Evolutionary conservation across 2,888 invertebrate genomes (phyloP).

Genomic region (Oligia latruncula): DNA sequence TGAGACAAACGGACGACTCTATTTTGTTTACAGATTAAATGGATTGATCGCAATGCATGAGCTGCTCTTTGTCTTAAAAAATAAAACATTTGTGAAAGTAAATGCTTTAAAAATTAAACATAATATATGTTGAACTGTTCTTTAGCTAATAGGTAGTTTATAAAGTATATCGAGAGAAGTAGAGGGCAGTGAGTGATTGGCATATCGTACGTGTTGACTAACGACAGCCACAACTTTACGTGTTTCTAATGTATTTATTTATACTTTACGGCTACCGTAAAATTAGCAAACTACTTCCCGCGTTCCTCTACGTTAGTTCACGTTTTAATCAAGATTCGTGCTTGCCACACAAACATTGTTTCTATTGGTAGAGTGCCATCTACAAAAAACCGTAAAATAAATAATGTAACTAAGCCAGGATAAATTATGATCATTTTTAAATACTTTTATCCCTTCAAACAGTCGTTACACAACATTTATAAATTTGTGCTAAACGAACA

Average conservation of each 20-base stretch:
- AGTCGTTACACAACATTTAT: slow-evolving; percentile 9
- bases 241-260: slow-evolving; percentile 55
- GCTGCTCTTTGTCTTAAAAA: slow-evolving; percentile 10
- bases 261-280: slow-evolving; percentile 50
- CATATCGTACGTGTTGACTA: slow-evolving; percentile 51
- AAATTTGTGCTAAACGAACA: slow-evolving; percentile 22
- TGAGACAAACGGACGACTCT: not conserved
- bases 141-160: slow-evolving; percentile 31
- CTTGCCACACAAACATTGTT: slow-evolving; percentile 17
- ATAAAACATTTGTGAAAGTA: slow-evolving; percentile 18
- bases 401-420: not conserved
- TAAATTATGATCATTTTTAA: slow-evolving; percentile 19
- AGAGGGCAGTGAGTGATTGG: slow-evolving; percentile 43
- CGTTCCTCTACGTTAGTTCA: slow-evolving; percentile 20
- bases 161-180: slow-evolving; percentile 36
- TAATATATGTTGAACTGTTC: slow-evolving; percentile 17
- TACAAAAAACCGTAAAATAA: slow-evolving; percentile 7
- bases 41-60: slow-evolving; percentile 5
- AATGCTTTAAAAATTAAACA: slow-evolving; percentile 35
- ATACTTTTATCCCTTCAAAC: slow-evolving; percentile 5
- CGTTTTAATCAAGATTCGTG: slow-evolving; percentile 27
- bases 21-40: slow-evolving; percentile 22
- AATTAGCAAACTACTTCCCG: slow-evolving; percentile 26
- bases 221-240: slow-evolving; percentile 45
- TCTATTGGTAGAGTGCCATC: slow-evolving; percentile 1